These are phyloP conservation scores for Callionymus lyra DNA, from an alignment of 2,113 vertebrate genomes.

Conservation along the genomic window DNA sequence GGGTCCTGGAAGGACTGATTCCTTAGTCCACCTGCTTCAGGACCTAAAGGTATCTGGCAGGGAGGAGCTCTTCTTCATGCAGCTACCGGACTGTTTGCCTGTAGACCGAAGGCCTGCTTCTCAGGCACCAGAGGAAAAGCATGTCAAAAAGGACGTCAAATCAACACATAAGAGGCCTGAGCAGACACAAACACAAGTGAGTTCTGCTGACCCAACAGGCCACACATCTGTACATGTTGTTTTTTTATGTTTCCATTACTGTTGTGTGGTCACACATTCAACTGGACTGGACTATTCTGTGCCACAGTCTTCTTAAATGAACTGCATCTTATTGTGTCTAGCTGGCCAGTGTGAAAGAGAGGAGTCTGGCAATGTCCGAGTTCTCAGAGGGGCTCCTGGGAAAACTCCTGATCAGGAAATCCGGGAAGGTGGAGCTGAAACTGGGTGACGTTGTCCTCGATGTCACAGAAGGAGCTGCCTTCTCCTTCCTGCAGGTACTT, in stretches of 20 bases:
- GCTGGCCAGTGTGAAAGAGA: conserved; percentile 30
- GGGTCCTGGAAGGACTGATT: conserved; percentile 10
- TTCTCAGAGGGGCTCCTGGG: conserved; percentile 64
- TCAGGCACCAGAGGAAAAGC: conserved; percentile 6
- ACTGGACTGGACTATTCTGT: neutral
- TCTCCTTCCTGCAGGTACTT: conserved; percentile 68
- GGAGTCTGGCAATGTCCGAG: conserved; percentile 46
- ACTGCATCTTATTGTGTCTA: conserved; percentile 1
- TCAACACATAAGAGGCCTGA: conserved; percentile 27
- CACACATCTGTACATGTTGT: too few relatives aligned
- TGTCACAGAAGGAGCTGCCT: conserved; percentile 63
- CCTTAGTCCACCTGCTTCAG: conserved; percentile 51
- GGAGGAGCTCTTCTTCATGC: conserved; percentile 68
- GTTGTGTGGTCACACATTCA: neutral
- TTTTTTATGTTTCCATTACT: too few relatives aligned
- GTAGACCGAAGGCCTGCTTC: conserved; percentile 10
- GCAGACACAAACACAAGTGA: conserved; percentile 41
- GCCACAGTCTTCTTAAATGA: neutral
- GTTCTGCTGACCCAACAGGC: too few relatives aligned
- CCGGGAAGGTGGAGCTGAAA: conserved; percentile 65
- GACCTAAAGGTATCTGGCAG: conserved; percentile 49
- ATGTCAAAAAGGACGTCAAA: conserved; percentile 37
- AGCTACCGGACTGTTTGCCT: conserved; percentile 66
- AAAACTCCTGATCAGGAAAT: conserved; percentile 66
- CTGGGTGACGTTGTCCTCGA: conserved; percentile 62